phyloP scores from a whole-genome alignment of 37 sponge, comb jelly and placozoan genomes.

The Spongilla lacustris region DNA sequence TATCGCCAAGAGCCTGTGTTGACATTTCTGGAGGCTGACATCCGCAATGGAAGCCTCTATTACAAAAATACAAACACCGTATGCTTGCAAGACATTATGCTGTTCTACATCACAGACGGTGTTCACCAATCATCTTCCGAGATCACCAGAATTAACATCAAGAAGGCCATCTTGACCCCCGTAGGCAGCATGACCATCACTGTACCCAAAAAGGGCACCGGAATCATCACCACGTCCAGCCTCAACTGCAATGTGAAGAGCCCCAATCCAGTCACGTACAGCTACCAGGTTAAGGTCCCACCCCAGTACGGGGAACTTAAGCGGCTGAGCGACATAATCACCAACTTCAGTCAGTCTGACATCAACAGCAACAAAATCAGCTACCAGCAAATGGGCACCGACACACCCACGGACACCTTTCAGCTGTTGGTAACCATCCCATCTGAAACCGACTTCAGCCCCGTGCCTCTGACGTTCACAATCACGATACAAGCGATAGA shows the following conservation, averaged over 20 bases:
- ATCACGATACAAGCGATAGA: slow-evolving; percentile 46
- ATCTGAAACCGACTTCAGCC: neutral
- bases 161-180: slow-evolving; percentile 7
- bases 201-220: slow-evolving; percentile 30
- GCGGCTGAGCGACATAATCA: neutral
- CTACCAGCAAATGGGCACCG: slow-evolving; percentile 52
- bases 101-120: no score
- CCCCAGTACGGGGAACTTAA: slow-evolving; percentile 38
- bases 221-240: slow-evolving; percentile 13
- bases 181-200: neutral
- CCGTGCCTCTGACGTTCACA: neutral
- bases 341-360: slow-evolving; percentile 30
- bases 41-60: slow-evolving; percentile 21
- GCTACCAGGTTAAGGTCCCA: slow-evolving; percentile 4
- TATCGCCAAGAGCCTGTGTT: neutral
- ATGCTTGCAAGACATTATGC: no score
- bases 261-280: slow-evolving; percentile 1
- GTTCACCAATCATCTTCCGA: no score
- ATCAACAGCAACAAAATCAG: slow-evolving; percentile 5
- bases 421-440: slow-evolving; percentile 18
- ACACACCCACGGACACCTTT: slow-evolving; percentile 38
- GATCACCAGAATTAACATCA: neutral
- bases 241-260: slow-evolving; percentile 25
- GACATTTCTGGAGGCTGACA: slow-evolving; percentile 34
- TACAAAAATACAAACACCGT: slow-evolving; percentile 14